These are phyloP conservation scores for Scaptomyza caliginosa DNA, from an alignment of 2,888 invertebrate species.

Conservation along the genomic window DNA sequence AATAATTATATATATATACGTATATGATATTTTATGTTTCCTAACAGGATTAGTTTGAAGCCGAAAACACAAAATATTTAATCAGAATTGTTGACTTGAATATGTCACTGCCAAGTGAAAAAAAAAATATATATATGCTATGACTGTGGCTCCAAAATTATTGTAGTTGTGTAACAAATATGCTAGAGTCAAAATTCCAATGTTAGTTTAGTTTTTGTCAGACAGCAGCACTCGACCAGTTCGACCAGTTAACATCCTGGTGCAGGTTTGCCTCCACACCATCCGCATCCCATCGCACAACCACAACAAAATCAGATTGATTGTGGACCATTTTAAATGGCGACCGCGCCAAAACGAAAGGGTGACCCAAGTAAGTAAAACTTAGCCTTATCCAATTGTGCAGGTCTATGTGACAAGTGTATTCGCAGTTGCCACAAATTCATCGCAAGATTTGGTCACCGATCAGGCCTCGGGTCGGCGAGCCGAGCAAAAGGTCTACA, in stretches of 20 bases:
- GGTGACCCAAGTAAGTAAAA: constrained; percentile 49
- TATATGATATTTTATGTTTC: neutral
- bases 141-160: constrained; percentile 14
- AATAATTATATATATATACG: constrained; percentile 20
- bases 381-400: neutral
- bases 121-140: neutral
- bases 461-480: constrained; percentile 65
- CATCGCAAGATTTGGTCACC: constrained; percentile 64
- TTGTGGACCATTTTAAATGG: constrained; percentile 61
- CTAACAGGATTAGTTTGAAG: neutral
- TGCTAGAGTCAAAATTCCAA: constrained; percentile 42
- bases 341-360: constrained; percentile 66
- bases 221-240: constrained; percentile 32
- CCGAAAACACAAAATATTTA: neutral
- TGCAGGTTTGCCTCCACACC: constrained; percentile 15
- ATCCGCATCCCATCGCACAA: neutral
- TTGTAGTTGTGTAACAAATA: constrained; percentile 31
- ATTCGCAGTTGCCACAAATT: constrained; percentile 46
- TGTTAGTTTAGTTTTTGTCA: constrained; percentile 42
- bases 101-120: constrained; percentile 30
- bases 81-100: constrained; percentile 4
- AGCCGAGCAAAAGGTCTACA: constrained; percentile 66
- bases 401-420: no score
- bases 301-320: neutral
- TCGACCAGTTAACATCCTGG: constrained; percentile 53